Evolutionary conservation across 2,888 invertebrate genomes (phyloP).

Genomic region (Adineta ricciae): DNA sequence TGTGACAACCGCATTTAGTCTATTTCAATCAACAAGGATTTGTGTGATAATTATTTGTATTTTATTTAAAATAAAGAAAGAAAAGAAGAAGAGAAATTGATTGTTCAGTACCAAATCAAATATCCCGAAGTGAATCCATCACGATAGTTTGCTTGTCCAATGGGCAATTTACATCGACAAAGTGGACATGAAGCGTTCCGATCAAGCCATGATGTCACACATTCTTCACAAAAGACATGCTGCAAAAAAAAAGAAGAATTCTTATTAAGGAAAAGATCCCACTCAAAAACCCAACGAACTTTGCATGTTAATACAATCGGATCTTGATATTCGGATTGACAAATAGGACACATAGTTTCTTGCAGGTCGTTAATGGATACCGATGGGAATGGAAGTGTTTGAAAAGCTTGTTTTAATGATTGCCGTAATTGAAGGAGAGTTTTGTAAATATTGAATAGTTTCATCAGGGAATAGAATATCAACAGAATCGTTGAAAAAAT

Average conservation of each 20-base stretch:
- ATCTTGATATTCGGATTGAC: not conserved
- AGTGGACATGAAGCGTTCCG: not conserved
- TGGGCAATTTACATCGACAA: not conserved
- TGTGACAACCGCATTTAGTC: too few species aligned
- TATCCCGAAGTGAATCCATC: not conserved
- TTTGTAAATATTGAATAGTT: not conserved
- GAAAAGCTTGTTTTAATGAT: not conserved
- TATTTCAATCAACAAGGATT: too few species aligned
- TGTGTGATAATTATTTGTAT: too few species aligned
- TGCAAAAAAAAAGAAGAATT: not conserved
- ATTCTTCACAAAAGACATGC: constrained; percentile 14
- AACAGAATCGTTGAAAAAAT: not conserved
- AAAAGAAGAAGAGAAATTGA: too few species aligned
- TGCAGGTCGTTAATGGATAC: not conserved
- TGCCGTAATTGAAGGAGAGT: not conserved
- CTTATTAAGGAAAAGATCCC: too few species aligned
- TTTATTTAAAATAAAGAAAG: too few species aligned
- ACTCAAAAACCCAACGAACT: not conserved
- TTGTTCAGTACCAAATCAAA: not conserved
- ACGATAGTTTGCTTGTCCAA: not conserved
- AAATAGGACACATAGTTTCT: not conserved
- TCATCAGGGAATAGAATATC: not conserved
- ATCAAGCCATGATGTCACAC: not conserved
- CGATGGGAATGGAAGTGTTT: not conserved
- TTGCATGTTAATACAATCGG: not conserved